Evolutionary conservation across 2,113 vertebrate species (phyloP).

Genomic region (Raja brachyura): DNA sequence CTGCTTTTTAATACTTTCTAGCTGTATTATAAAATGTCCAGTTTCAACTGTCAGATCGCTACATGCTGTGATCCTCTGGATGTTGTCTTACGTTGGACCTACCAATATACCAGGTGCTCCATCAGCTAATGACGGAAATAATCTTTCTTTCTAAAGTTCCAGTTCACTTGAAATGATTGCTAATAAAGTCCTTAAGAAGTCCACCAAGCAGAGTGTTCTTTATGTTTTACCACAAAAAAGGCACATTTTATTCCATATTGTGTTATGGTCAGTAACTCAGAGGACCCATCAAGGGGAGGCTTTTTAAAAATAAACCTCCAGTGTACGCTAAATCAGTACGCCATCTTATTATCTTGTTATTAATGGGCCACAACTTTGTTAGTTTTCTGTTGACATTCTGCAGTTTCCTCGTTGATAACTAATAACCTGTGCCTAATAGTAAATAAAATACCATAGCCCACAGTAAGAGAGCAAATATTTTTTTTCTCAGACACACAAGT

Average conservation of each 20-base stretch:
- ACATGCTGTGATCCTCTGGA: neutral
- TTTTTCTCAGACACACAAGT: too few species aligned
- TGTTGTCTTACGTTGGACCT: neutral
- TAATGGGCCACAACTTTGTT: neutral
- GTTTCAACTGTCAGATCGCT: neutral
- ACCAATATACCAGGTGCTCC: neutral
- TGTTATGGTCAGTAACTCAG: neutral
- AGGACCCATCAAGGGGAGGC: neutral
- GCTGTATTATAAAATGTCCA: neutral
- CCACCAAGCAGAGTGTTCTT: neutral
- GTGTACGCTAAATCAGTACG: neutral
- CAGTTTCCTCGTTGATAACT: neutral
- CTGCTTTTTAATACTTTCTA: neutral
- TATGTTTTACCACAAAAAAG: neutral
- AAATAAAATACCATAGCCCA: neutral
- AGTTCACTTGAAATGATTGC: neutral
- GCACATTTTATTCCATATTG: neutral
- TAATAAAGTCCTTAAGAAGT: neutral
- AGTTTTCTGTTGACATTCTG: neutral
- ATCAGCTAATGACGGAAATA: neutral
- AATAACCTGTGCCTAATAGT: neutral
- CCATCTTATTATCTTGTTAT: neutral
- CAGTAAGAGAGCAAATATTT: neutral
- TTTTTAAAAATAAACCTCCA: neutral
- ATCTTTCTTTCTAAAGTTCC: neutral